A percentile compares a stretch with the other conserved stretches of the same genome.
Conservation (phyloP, 2,888 invertebrate species). For the Aplocera efformata region DNA sequence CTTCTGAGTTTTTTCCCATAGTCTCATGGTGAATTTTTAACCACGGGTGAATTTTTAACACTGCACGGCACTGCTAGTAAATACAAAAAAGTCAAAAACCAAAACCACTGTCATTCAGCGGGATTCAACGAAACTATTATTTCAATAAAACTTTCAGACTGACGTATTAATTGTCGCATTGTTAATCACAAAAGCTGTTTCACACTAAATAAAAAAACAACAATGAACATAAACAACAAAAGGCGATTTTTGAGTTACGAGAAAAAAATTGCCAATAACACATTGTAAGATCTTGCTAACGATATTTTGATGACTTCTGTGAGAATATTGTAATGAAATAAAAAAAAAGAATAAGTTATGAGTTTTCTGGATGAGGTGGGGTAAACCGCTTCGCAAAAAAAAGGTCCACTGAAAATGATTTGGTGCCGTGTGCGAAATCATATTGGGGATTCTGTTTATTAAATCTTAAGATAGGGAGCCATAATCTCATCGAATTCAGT, state of each 20-base stretch:
- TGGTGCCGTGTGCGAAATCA: background rate
- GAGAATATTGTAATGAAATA: constrained; percentile 65
- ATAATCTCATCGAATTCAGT: no score
- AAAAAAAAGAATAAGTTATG: constrained; percentile 44
- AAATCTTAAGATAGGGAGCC: no score
- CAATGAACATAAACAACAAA: constrained; percentile 50
- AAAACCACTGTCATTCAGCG: no score
- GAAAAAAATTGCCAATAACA: constrained; percentile 70
- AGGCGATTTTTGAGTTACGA: constrained; percentile 64
- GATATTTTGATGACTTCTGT: constrained; percentile 71
- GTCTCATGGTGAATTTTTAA: no score
- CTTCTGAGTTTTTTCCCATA: no score
- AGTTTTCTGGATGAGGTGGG: constrained; percentile 44
- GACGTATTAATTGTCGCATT: constrained; percentile 12
- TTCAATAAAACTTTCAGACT: no score
- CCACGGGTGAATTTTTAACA: no score
- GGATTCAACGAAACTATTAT: no score
- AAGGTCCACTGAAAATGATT: constrained; percentile 14
- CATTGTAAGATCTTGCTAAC: constrained; percentile 60
- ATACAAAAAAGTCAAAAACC: no score
- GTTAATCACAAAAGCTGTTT: constrained; percentile 25
- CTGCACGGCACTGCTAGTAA: no score
- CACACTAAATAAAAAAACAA: constrained; percentile 34
- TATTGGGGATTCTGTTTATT: no score
- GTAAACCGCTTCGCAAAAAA: constrained; percentile 26